Evolutionary conservation across 1,140 invertebrate species (phyloP).

Genomic region (Bombus sylvicola): DNA sequence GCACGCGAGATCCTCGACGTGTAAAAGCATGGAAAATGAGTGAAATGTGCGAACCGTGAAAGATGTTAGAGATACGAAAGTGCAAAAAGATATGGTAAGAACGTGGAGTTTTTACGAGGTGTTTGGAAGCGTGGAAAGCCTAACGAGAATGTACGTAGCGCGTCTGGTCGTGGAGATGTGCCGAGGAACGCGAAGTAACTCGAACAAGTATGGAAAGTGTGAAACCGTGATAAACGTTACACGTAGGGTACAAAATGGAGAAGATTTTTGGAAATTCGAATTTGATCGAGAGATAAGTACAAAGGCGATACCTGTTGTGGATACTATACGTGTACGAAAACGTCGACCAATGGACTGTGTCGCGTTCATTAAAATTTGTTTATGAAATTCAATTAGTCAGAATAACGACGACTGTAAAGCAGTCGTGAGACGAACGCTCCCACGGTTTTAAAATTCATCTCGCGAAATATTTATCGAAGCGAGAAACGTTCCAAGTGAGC

Average conservation of each 20-base stretch:
- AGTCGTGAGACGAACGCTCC: not conserved
- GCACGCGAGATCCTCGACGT: too few relatives aligned
- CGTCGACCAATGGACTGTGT: not conserved
- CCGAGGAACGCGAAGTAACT: not conserved
- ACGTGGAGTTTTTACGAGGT: not conserved
- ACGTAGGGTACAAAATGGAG: not conserved
- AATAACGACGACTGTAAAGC: not conserved
- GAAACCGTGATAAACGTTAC: not conserved
- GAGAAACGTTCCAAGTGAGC: not conserved
- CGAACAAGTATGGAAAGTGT: not conserved
- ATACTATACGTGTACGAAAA: too few relatives aligned
- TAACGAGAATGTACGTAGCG: not conserved
- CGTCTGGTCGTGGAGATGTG: not conserved
- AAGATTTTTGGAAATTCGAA: not conserved
- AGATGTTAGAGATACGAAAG: not conserved
- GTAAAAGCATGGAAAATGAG: conserved; percentile 11
- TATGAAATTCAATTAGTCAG: not conserved
- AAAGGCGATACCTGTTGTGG: not conserved
- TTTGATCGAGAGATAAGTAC: not conserved
- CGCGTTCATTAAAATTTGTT: conserved; percentile 13
- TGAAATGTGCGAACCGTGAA: not conserved
- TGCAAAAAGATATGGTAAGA: not conserved
- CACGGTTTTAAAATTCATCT: conserved; percentile 14
- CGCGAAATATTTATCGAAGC: conserved; percentile 25
- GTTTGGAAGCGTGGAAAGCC: not conserved